These are phyloP conservation scores for Drosophila pandora DNA, from an alignment of 1,140 invertebrate species.

Conservation along the genomic window DNA sequence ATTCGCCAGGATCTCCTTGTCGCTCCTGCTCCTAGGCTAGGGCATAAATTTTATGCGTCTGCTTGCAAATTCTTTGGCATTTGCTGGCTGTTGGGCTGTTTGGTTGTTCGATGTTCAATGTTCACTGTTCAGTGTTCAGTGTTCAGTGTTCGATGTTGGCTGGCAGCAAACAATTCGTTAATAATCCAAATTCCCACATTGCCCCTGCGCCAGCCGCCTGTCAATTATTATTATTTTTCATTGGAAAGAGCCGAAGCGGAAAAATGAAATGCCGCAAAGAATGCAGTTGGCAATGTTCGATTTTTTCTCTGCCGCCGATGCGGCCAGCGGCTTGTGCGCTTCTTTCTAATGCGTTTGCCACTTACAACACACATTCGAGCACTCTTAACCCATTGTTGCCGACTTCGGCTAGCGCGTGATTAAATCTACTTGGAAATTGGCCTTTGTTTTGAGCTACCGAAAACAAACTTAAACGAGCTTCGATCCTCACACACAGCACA, in stretches of 20 bases:
- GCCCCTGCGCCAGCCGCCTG: slow-evolving; percentile 57
- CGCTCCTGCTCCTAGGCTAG: slow-evolving; percentile 31
- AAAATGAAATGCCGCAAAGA: slow-evolving; percentile 77
- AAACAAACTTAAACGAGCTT: slow-evolving; percentile 49
- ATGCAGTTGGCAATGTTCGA: slow-evolving; percentile 48
- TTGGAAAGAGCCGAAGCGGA: slow-evolving; percentile 77
- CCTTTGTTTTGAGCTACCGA: slow-evolving; percentile 74
- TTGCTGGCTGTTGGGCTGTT: background rate
- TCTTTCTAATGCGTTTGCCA: slow-evolving; percentile 78
- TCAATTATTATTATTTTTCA: slow-evolving; percentile 83
- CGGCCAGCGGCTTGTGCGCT: slow-evolving; percentile 6
- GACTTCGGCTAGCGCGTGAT: slow-evolving; percentile 66
- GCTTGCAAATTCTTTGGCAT: slow-evolving; percentile 57
- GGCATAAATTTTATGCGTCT: slow-evolving; percentile 76
- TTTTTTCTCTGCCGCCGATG: slow-evolving; percentile 4
- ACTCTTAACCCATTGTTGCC: slow-evolving; percentile 65
- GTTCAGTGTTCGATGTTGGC: slow-evolving; percentile 45
- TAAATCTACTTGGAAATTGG: slow-evolving; percentile 80
- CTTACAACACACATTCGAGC: slow-evolving; percentile 36
- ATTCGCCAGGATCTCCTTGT: slow-evolving; percentile 55
- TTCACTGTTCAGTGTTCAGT: slow-evolving; percentile 14
- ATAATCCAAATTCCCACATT: slow-evolving; percentile 82
- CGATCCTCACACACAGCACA: slow-evolving; percentile 32
- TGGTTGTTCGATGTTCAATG: background rate
- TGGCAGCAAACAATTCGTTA: slow-evolving; percentile 77